phyloP scores from a whole-genome alignment of 1,140 invertebrate species.

The Polypedilum pembai region DNA sequence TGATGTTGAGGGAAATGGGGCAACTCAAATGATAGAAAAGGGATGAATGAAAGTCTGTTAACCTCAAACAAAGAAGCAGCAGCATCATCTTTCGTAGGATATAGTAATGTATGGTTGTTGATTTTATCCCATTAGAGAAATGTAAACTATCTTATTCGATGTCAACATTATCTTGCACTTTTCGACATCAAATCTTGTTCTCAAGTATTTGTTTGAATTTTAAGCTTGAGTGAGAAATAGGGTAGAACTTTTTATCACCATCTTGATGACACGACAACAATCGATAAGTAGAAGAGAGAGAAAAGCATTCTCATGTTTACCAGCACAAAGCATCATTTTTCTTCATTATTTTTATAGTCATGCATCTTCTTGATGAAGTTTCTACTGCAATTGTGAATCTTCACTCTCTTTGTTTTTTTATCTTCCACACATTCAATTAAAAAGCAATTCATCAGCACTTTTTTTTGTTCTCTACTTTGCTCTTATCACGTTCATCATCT shows the following conservation, averaged over 20 bases:
- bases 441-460: slow-evolving; percentile 24
- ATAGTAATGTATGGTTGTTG: neutral
- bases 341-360: no score
- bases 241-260: no score
- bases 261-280: neutral
- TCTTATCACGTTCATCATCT: slow-evolving; percentile 25
- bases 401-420: neutral
- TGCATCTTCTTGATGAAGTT: neutral
- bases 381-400: neutral
- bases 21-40: no score
- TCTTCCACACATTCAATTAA: slow-evolving; percentile 5
- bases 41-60: no score
- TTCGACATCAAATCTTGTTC: neutral
- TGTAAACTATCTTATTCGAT: neutral
- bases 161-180: slow-evolving; percentile 11
- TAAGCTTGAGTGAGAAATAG: no score
- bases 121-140: neutral
- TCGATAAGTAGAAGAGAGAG: neutral
- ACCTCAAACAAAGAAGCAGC: no score
- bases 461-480: neutral
- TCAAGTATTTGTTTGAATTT: no score
- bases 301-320: neutral
- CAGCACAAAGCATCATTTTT: neutral
- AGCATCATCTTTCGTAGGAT: neutral
- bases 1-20: no score